phyloP scores from a whole-genome alignment of 2,797 vertebrate genomes.

The Numenius phaeopus region DNA sequence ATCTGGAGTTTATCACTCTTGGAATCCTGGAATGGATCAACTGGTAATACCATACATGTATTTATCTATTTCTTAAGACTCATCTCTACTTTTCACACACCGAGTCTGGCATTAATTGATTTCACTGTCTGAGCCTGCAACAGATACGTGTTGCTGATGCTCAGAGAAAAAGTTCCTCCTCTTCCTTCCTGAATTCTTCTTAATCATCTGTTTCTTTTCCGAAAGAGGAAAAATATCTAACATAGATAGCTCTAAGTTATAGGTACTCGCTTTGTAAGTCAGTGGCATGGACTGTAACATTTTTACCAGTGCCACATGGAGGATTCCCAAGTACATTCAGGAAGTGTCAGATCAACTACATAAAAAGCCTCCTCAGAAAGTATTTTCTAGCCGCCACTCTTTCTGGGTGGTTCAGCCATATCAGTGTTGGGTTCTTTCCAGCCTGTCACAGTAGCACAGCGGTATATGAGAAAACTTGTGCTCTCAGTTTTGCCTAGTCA shows the following conservation, averaged over 20 bases:
- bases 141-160: accelerated
- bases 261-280: neutral
- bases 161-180: neutral
- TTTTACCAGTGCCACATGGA: neutral
- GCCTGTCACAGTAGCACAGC: neutral
- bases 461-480: neutral
- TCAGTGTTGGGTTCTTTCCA: neutral
- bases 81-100: neutral
- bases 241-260: neutral
- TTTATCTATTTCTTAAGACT: neutral
- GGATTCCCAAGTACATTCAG: neutral
- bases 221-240: neutral
- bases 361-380: neutral
- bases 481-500: neutral
- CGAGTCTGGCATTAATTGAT: neutral
- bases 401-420: neutral
- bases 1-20: neutral
- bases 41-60: neutral
- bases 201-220: neutral
- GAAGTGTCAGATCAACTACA: neutral
- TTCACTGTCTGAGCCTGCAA: neutral
- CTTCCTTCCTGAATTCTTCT: neutral
- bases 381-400: neutral
- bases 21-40: neutral
- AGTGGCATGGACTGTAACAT: neutral